Conservation (phyloP, 2,113 vertebrate genomes). For the Calidris pugnax region DNA sequence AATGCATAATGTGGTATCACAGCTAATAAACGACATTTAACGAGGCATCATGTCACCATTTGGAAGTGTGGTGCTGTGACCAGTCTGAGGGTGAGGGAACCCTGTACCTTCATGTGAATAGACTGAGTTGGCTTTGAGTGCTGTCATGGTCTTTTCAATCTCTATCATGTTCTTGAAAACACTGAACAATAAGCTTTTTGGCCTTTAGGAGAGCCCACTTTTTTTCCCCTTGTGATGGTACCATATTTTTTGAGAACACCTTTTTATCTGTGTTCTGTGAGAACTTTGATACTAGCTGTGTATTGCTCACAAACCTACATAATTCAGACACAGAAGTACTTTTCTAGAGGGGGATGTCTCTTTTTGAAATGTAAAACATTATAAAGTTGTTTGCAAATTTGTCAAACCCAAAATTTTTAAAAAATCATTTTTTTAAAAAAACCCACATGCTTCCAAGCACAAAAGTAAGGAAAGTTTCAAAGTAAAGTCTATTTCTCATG, state of each 20-base stretch:
- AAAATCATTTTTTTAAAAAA: not conserved
- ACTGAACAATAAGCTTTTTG: not conserved
- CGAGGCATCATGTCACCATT: accelerated
- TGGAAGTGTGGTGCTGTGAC: not conserved
- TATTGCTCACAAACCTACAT: not conserved
- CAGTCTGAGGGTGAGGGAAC: not conserved
- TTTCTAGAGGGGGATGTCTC: not conserved
- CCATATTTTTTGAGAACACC: not conserved
- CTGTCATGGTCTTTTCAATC: not conserved
- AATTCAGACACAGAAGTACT: not conserved
- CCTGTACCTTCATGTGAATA: not conserved
- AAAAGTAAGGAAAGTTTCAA: not conserved
- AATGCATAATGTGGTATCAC: too few species aligned
- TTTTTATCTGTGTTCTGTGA: not conserved
- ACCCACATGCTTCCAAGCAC: not conserved
- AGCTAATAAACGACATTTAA: not conserved
- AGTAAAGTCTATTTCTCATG: not conserved
- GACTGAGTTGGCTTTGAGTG: not conserved
- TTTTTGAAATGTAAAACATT: not conserved
- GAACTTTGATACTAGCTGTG: not conserved
- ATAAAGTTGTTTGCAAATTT: not conserved
- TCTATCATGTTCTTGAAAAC: not conserved
- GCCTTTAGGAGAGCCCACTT: not conserved
- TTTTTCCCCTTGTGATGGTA: not conserved
- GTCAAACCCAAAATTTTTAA: not conserved